Base-by-base conservation (phyloP, 2,888 invertebrate species). In the Campoletis raptor region DNA sequence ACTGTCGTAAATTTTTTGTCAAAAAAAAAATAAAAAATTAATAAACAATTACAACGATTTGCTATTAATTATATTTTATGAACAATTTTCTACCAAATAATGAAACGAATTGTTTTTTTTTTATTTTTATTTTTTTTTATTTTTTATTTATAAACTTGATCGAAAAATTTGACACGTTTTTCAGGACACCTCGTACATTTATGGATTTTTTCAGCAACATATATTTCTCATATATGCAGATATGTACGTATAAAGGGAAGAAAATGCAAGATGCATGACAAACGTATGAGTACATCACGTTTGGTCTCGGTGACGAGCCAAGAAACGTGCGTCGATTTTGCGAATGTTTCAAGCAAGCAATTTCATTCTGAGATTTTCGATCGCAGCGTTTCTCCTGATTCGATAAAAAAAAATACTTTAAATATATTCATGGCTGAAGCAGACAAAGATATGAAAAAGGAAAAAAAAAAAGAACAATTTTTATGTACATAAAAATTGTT, bases 241-340 rank as follows among this genome's bases (percentile, higher is more conserved):
- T 10, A 61, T 15, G 57, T 2, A n/a, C 12, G 30, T 61, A 77
- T 30, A 48, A 57, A 66, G 48, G n/a, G n/a, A 45, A 24, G 42
- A 45, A 54, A 72, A 85, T 94, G 92, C 87, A 93, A 94, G 88
- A 94, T 95, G 81, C 97, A 96, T 90, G 96, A 96, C 89, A 97
- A 97, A 82, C 96, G 96, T 93, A 96, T 97, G 40, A 48, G 48
- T 70, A 37, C 67, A 69, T 74, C 81, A 83, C 72, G 96, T 98
- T 76, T 80, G 84, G 52, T 69, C 95, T 98, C 80, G 85, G 96
- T 98, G 86, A 98, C 98, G 42, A 97, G 97, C 83, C 97, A 97
- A 86, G 97, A 97, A 90, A 97, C 97, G 82, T 97, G 97, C 61
- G 95, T 97, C 85, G 98, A 97, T 72, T 95, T 97, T 48, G 37